Base-by-base conservation (phyloP, 2,888 invertebrate species). In the Synergus gifuensis region DNA sequence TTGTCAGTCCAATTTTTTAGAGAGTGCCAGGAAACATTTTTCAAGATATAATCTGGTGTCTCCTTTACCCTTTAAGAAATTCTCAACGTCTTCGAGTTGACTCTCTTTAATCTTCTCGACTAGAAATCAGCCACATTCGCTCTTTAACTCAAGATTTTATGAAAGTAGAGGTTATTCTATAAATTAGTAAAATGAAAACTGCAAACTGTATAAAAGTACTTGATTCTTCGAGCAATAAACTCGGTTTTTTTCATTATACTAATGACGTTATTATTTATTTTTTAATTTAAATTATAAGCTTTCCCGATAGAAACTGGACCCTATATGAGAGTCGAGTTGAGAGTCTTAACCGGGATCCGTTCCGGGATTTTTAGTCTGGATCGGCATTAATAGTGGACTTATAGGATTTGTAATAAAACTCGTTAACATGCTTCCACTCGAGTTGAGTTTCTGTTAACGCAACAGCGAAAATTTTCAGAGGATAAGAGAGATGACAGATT, bases 401-500 rank as follows among this genome's bases (percentile, higher is more conserved):
- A 36, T 73, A 54, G 36, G 9, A n/a, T n/a, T 58, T n/a, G 40
- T 36, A 54, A 73, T 54, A 58, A 73, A 73, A 73, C 54, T 73
- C 73, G 54, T 73, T 73, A 73, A 40, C 22, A 14, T 4, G 5
- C 5, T 62, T 4, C 11, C 60, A 4, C 62, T 62, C 5, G 28
- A 14, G 62, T 9, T 16, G 40, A 73, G 40, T 54, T 73, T 40
- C 36, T 54, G 54, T 73, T 40, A 73, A 73, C 73, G 40, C 40
- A 54, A 73, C 40, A 73, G 73, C n/a, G 40, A 73, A 73, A 49
- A 40, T 36, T 7, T 54, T 58, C 73, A 54, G 18, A 18, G 73
- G 36, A 58, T 73, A 58, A 73, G 73, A 54, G 54, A 12, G 54
- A 73, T 73, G 54, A 58, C 73, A 73, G 73, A 54, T 54, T 73